Percentiles rank a stretch among this genome's conserved stretches.
Conservation (phyloP, 2,113 vertebrate species). For the Oncorhynchus tshawytscha region DNA sequence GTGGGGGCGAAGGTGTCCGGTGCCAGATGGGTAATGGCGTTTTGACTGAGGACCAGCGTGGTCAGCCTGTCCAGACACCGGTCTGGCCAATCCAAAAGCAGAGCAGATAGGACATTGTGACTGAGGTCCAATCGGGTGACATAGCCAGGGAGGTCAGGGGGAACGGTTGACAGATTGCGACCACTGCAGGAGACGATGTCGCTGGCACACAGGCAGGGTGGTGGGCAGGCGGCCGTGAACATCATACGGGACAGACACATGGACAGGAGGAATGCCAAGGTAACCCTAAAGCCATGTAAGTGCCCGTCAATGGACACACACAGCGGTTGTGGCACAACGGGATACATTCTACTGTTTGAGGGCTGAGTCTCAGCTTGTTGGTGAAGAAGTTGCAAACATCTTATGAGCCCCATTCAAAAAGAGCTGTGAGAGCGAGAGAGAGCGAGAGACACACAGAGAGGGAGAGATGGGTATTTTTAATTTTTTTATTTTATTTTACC, state of each 20-base stretch:
- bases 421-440: conserved; percentile 5
- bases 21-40: conserved; percentile 71
- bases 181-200: conserved; percentile 83
- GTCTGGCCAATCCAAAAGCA: conserved; percentile 75
- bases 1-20: conserved; percentile 69
- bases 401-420: background rate
- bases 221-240: conserved; percentile 72
- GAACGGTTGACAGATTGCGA: conserved; percentile 74
- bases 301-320: background rate
- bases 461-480: too few species aligned
- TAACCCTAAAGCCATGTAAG: background rate
- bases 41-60: conserved; percentile 76
- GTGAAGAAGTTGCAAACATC: background rate
- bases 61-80: conserved; percentile 69
- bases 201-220: conserved; percentile 80
- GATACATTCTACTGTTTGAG: conserved; percentile 52
- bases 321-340: conserved; percentile 10
- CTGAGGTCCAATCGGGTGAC: conserved; percentile 81
- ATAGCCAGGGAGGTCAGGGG: conserved; percentile 72
- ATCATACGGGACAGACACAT: conserved; percentile 48
- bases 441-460: background rate
- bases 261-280: conserved; percentile 55
- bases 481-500: too few species aligned
- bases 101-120: conserved; percentile 74
- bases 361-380: conserved; percentile 44